Percentiles rank a stretch among this genome's conserved stretches.
Conservation (phyloP, 2,797 vertebrate genomes). For the Schizopygopsis pylzovi region DNA sequence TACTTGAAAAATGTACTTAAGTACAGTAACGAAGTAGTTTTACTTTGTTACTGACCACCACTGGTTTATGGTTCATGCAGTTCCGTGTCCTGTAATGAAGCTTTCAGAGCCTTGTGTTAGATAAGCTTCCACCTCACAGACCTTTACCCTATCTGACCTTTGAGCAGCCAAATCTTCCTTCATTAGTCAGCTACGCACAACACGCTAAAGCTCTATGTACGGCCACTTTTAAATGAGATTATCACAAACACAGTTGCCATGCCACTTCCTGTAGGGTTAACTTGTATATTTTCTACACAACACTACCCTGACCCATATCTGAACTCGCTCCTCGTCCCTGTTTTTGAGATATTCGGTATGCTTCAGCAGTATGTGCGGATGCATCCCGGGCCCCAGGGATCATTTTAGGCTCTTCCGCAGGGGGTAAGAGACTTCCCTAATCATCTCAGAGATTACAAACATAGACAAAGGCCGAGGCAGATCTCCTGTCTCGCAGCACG, state of each 20-base stretch:
- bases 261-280: neutral
- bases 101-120: neutral
- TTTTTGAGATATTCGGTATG: slow-evolving; percentile 13
- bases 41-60: too few relatives aligned
- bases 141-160: neutral
- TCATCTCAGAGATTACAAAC: slow-evolving; percentile 88
- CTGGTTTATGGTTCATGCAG: neutral
- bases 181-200: neutral
- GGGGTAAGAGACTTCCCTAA: slow-evolving; percentile 82
- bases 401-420: slow-evolving; percentile 42
- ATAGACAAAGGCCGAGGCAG: slow-evolving; percentile 80
- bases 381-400: slow-evolving; percentile 25
- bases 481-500: slow-evolving; percentile 82
- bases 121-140: neutral
- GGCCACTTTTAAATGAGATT: slow-evolving; percentile 31
- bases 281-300: neutral
- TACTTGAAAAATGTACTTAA: too few relatives aligned
- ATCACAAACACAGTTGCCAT: slow-evolving; percentile 15
- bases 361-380: slow-evolving; percentile 55
- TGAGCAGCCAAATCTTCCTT: slow-evolving; percentile 13
- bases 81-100: slow-evolving; percentile 11
- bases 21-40: too few relatives aligned
- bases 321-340: neutral
- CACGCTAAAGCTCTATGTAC: neutral
- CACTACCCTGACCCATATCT: slow-evolving; percentile 32